These are phyloP conservation scores for Chondrosia reniformis DNA, from an alignment of 37 sponge, comb jelly and placozoan species.

Conservation along the genomic window DNA sequence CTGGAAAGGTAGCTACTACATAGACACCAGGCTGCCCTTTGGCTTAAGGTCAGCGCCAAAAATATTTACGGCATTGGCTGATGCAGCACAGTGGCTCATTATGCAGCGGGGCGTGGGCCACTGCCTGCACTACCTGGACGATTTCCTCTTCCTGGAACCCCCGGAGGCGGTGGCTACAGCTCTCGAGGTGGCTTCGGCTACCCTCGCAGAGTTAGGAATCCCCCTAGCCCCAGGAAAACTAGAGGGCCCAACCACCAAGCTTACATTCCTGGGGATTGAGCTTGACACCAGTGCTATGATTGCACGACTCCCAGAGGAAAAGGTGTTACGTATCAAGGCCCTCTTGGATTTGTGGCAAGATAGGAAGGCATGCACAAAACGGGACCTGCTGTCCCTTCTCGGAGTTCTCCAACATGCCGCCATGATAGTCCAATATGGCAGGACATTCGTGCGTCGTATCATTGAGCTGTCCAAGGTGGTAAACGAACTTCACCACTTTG, in stretches of 20 bases:
- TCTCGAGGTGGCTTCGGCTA: background rate
- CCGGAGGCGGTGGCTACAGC: background rate
- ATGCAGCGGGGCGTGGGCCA: background rate
- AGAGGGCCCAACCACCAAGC: conserved; percentile 20
- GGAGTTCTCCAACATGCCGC: conserved; percentile 39
- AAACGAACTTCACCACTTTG: conserved; percentile 13
- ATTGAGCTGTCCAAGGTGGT: conserved; percentile 8
- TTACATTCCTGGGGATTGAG: conserved; percentile 32
- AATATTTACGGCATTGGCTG: conserved; percentile 24
- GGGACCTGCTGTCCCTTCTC: conserved; percentile 32
- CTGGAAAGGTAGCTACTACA: conserved; percentile 20
- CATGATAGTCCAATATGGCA: conserved; percentile 22
- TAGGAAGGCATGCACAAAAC: background rate
- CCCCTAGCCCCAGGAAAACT: conserved; percentile 33
- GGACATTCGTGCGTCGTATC: conserved; percentile 30
- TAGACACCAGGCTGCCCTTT: conserved; percentile 36
- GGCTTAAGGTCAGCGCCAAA: conserved; percentile 36
- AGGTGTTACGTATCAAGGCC: conserved; percentile 3
- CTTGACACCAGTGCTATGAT: conserved; percentile 27
- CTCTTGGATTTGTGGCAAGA: background rate
- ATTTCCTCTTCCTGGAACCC: conserved; percentile 19
- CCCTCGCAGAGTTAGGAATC: conserved; percentile 16
- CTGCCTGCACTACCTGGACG: conserved; percentile 30
- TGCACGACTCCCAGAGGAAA: conserved; percentile 20
- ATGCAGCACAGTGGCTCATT: conserved; percentile 21